phyloP scores from a whole-genome alignment of 1,140 invertebrate species.

The Drosophila pruinosa region DNA sequence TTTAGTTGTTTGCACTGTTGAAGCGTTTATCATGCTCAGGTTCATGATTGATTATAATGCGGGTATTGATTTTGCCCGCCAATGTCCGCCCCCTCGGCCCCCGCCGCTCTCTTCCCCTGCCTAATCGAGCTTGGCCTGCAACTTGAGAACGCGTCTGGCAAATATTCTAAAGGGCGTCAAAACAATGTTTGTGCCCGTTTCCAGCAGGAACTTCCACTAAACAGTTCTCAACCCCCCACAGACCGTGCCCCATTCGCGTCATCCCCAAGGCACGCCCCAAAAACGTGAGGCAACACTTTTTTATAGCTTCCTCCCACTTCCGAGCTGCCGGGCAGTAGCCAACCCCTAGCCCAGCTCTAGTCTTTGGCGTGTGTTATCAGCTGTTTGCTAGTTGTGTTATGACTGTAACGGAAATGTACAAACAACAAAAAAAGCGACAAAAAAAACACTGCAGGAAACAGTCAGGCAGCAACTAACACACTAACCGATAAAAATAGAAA shows the following conservation, averaged over 20 bases:
- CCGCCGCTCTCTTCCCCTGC: not conserved
- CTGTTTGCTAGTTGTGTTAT: slow-evolving; percentile 63
- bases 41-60: slow-evolving; percentile 48
- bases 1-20: slow-evolving; percentile 34
- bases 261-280: not conserved
- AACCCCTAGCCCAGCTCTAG: not conserved
- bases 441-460: slow-evolving; percentile 34
- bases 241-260: not conserved
- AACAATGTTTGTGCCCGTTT: slow-evolving; percentile 25
- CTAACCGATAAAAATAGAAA: slow-evolving; percentile 66
- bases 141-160: slow-evolving; percentile 16
- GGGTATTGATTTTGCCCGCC: slow-evolving; percentile 29
- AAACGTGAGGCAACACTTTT: slow-evolving; percentile 38
- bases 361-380: slow-evolving; percentile 56
- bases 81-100: not conserved
- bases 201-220: not conserved
- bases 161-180: slow-evolving; percentile 28
- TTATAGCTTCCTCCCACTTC: slow-evolving; percentile 23
- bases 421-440: slow-evolving; percentile 29
- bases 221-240: not conserved
- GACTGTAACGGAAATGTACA: slow-evolving; percentile 64
- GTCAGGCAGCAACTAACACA: slow-evolving; percentile 51
- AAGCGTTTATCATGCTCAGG: slow-evolving; percentile 45
- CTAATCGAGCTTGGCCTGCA: slow-evolving; percentile 25
- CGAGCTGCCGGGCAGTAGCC: not conserved